Evolutionary conservation across 2,888 invertebrate species (phyloP).

Genomic region (Anthophora plumipes): DNA sequence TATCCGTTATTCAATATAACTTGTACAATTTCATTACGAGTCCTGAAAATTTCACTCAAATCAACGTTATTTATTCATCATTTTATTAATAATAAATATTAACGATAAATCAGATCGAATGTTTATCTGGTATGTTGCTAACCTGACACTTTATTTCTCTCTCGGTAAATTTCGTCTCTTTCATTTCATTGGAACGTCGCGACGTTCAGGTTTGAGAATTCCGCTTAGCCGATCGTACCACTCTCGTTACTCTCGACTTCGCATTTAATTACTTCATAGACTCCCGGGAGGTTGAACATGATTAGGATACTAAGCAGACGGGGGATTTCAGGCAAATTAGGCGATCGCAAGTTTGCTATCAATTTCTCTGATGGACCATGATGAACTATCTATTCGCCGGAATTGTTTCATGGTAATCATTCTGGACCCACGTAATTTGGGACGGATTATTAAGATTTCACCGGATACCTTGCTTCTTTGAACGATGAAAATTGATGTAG

Average conservation of each 20-base stretch:
- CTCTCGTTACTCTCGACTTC: slow-evolving; percentile 30
- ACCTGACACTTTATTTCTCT: too few species aligned
- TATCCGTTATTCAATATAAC: too few species aligned
- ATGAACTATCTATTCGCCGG: slow-evolving; percentile 22
- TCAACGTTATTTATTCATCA: too few species aligned
- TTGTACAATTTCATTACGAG: too few species aligned
- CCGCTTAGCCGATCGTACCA: slow-evolving; percentile 30
- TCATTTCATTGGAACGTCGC: not conserved
- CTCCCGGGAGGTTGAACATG: slow-evolving; percentile 26
- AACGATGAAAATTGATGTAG: not conserved
- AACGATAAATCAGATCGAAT: too few species aligned
- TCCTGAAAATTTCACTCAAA: too few species aligned
- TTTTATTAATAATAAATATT: too few species aligned
- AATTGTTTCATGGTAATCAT: slow-evolving; percentile 8
- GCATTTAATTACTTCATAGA: slow-evolving; percentile 57
- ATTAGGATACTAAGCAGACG: slow-evolving; percentile 47
- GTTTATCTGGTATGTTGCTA: too few species aligned
- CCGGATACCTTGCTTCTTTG: not conserved
- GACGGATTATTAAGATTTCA: not conserved
- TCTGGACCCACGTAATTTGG: not conserved
- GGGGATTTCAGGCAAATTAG: slow-evolving; percentile 51
- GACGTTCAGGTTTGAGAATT: not conserved
- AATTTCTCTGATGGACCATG: slow-evolving; percentile 42
- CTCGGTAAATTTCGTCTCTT: not conserved
- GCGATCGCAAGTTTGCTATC: slow-evolving; percentile 52